Conservation (phyloP, 1,140 invertebrate species). For the Ooceraea biroi region DNA sequence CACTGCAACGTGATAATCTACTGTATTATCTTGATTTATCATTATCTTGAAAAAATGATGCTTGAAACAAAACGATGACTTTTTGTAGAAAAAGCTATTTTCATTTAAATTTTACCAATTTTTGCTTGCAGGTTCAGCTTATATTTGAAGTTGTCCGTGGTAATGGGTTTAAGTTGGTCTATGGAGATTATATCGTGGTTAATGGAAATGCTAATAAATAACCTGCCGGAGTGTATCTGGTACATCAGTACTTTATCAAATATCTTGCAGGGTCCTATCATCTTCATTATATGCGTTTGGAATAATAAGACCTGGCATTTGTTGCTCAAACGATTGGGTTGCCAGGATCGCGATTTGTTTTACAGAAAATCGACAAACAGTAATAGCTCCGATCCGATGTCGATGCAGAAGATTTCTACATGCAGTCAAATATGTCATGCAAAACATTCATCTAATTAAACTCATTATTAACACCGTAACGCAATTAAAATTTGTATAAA, state of each 20-base stretch:
- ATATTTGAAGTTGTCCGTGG: slow-evolving; percentile 90
- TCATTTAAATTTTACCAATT: no score
- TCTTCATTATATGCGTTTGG: slow-evolving; percentile 91
- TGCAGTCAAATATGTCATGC: no score
- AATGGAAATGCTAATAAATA: slow-evolving; percentile 53
- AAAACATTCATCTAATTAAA: no score
- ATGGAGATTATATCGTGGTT: slow-evolving; percentile 90
- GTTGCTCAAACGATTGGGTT: slow-evolving; percentile 85
- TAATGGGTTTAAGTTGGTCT: slow-evolving; percentile 92
- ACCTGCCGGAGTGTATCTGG: slow-evolving; percentile 87
- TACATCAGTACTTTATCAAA: slow-evolving; percentile 88
- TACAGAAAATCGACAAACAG: slow-evolving; percentile 80
- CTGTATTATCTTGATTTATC: no score
- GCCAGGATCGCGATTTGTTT: slow-evolving; percentile 65
- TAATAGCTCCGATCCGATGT: slow-evolving; percentile 74
- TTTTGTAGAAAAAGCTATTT: no score
- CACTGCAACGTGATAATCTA: background rate
- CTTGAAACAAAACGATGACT: no score
- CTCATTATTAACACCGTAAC: no score
- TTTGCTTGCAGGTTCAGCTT: slow-evolving; percentile 87
- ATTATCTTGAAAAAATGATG: no score
- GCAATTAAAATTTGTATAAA: no score
- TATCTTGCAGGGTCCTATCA: slow-evolving; percentile 88
- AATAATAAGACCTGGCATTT: slow-evolving; percentile 88
- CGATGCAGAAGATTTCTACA: no score